Evolutionary conservation across 2,797 vertebrate genomes (phyloP).

Genomic region (Cercopithecus diana): DNA sequence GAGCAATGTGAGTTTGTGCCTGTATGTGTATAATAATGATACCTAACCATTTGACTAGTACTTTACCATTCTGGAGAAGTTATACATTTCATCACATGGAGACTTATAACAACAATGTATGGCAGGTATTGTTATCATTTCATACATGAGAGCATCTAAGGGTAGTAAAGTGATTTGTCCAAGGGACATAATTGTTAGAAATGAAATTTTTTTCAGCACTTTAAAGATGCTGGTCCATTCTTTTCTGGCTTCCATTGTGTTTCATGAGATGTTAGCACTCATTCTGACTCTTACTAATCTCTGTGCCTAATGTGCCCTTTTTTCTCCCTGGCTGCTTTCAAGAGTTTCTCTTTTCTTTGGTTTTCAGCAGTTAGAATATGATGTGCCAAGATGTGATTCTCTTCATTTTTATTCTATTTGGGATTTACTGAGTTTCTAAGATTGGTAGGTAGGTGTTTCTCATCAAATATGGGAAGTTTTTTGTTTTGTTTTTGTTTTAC

Average conservation of each 20-base stretch:
- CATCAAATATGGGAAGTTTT: neutral
- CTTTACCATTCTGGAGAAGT: neutral
- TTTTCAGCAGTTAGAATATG: neutral
- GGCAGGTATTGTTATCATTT: neutral
- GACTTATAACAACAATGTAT: neutral
- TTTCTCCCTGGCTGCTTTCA: neutral
- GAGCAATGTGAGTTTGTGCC: neutral
- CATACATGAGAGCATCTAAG: neutral
- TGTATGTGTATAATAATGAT: neutral
- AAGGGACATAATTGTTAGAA: neutral
- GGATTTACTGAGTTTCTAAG: constrained; percentile 5
- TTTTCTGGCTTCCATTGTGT: neutral
- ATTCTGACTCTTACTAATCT: neutral
- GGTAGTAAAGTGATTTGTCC: neutral
- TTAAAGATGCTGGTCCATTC: neutral
- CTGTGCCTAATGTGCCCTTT: neutral
- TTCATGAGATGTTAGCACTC: neutral
- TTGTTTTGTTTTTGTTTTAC: neutral
- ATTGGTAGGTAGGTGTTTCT: neutral
- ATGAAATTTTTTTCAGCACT: neutral
- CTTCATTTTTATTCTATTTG: neutral
- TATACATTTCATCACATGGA: neutral
- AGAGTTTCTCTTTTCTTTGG: neutral
- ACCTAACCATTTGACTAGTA: neutral
- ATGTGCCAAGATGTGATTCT: neutral